A percentile compares a stretch with the other conserved stretches of the same genome.
These are phyloP conservation scores for Limanda limanda DNA, from an alignment of 2,113 vertebrate species.

Conservation along the genomic window DNA sequence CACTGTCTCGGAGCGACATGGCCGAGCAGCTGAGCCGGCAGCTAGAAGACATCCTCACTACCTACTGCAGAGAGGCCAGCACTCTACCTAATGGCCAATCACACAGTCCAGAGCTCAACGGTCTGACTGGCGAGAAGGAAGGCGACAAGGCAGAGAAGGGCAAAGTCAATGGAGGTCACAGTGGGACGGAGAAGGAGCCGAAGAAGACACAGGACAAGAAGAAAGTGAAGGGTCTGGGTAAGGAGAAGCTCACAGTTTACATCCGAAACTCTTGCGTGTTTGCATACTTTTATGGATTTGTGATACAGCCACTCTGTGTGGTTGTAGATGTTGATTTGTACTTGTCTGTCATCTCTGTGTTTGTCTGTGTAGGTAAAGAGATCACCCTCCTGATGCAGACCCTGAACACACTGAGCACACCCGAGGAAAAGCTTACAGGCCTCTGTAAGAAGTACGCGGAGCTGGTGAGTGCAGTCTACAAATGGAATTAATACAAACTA, in stretches of 20 bases:
- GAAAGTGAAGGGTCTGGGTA: conserved; percentile 95
- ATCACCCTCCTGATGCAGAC: conserved; percentile 99
- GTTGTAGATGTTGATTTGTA: too few species aligned
- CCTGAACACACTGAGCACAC: conserved; percentile 95
- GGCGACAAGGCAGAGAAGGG: conserved; percentile 78
- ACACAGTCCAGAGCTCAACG: conserved; percentile 86
- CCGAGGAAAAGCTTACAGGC: conserved; percentile 94
- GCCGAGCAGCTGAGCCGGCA: conserved; percentile 94
- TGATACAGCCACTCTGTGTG: too few species aligned
- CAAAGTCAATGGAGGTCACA: conserved; percentile 80
- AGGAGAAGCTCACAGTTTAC: conserved; percentile 40
- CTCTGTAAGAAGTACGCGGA: conserved; percentile 99
- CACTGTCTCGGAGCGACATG: conserved; percentile 82
- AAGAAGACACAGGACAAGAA: conserved; percentile 93
- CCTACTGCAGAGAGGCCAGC: conserved; percentile 87
- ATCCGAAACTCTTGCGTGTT: not conserved
- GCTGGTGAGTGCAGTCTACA: conserved; percentile 85
- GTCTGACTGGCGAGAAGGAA: conserved; percentile 82
- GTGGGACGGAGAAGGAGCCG: conserved; percentile 84
- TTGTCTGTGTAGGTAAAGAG: conserved; percentile 88
- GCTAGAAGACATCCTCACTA: conserved; percentile 95
- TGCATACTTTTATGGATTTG: too few species aligned
- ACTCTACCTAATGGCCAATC: conserved; percentile 87
- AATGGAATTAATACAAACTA: too few species aligned
- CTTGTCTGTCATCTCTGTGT: not conserved